Conservation (phyloP, 2,888 invertebrate species). For the Erynnis tages region DNA sequence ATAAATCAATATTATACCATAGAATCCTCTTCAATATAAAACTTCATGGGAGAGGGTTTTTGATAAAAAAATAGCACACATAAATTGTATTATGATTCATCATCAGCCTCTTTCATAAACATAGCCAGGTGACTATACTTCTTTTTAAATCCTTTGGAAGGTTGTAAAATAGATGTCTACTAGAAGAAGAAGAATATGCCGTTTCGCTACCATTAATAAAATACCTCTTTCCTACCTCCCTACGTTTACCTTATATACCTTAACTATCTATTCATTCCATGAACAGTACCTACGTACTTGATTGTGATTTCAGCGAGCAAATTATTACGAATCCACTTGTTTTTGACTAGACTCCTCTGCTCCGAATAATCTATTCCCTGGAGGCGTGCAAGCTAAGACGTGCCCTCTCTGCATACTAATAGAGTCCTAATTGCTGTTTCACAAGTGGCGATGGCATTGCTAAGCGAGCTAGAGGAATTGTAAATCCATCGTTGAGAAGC, state of each 20-base stretch:
- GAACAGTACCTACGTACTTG: not conserved
- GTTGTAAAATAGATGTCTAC: too few relatives aligned
- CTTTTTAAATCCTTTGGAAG: too few relatives aligned
- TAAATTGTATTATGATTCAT: too few relatives aligned
- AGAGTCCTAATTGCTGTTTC: constrained; percentile 22
- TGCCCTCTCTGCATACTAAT: constrained; percentile 20
- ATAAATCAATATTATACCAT: too few relatives aligned
- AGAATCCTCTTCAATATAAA: too few relatives aligned
- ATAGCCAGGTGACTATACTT: too few relatives aligned
- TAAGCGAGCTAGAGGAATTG: constrained; percentile 20
- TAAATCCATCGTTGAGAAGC: constrained; percentile 20
- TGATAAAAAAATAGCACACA: too few relatives aligned
- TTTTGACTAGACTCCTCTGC: constrained; percentile 4
- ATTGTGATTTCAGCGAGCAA: constrained; percentile 7
- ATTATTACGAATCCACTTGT: constrained; percentile 20
- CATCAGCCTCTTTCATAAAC: too few relatives aligned
- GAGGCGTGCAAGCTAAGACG: constrained; percentile 15
- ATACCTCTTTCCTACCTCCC: not conserved
- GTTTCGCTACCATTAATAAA: not conserved
- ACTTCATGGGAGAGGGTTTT: too few relatives aligned
- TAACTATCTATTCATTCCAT: not conserved
- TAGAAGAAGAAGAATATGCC: too few relatives aligned
- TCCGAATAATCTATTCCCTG: constrained; percentile 23
- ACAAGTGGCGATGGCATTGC: constrained; percentile 14
- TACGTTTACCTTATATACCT: too few relatives aligned